Base-by-base conservation (phyloP, 2,797 vertebrate genomes). In the Platalea minor region DNA sequence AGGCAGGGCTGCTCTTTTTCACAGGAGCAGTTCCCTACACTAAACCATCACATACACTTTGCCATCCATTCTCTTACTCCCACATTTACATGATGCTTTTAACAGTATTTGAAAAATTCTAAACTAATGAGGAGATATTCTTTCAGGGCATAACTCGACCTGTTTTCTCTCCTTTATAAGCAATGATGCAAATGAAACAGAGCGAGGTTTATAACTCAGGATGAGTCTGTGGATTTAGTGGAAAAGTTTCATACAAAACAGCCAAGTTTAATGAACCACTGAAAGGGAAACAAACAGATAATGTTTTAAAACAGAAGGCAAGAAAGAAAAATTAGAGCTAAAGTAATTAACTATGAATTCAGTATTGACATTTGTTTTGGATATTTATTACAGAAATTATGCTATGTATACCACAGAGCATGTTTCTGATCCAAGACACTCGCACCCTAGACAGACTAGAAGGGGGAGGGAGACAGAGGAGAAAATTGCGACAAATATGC, bases 141-240 rank as follows among this genome's bases (percentile, higher is more conserved):
- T 94, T 93, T 45, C 88, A 91, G 92, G 89, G 82, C 81, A 94
- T 79, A 93, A 82, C 64, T 76, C 95, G 95, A 93, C 95, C 95
- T 91, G 76, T 68, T 96, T 96, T 96, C 73, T 93, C 79, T 88
- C 68, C 68, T 89, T 89, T 63, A 70, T 76, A 89, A 61, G 46
- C 85, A 94, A 70, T 48, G 81, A 95, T 91, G 94, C 85, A 91
- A 97, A 95, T 72, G 60, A 91, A 95, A 89, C 4, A 4, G 69
- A 92, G 74, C 2, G 0, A 91, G 61, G 33, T 65, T 93, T 88
- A 35, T 45, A 85, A 88, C 37, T 80, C 25, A 13, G 63, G 50
- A 82, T 35, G 28, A 91, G 45, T 59, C 79, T 56, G 24, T 50
- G 33, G 23, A 93, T 93, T 93, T 81, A 84, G 61, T 20, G 23